Evolutionary conservation across 2,113 vertebrate genomes (phyloP).

Genomic region (Microtus richardsoni): DNA sequence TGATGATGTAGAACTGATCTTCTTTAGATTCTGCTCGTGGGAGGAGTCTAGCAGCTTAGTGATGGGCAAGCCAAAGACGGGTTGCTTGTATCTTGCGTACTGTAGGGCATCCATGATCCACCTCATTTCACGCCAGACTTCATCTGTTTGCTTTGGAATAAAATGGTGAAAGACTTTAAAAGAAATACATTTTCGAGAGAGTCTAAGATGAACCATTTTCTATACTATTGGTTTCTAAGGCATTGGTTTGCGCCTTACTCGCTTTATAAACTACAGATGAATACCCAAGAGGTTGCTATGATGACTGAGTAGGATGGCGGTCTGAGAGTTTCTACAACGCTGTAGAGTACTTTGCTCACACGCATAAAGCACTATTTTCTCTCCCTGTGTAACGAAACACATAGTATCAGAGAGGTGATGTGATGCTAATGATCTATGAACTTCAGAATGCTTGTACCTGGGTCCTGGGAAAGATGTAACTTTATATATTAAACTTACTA

Average conservation of each 20-base stretch:
- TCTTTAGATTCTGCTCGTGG: slow-evolving; percentile 87
- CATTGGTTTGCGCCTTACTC: background rate
- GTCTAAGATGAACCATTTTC: slow-evolving; percentile 17
- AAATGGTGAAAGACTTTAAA: slow-evolving; percentile 56
- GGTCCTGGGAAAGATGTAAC: slow-evolving; percentile 26
- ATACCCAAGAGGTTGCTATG: background rate
- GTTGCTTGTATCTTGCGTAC: slow-evolving; percentile 95
- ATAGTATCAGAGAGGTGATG: background rate
- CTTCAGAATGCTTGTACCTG: slow-evolving; percentile 40
- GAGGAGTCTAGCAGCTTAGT: slow-evolving; percentile 89
- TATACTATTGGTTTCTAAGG: slow-evolving; percentile 13
- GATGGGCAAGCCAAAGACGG: slow-evolving; percentile 90
- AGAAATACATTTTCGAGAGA: background rate
- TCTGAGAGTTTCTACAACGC: slow-evolving; percentile 36
- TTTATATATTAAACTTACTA: slow-evolving; percentile 1
- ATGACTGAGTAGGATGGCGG: slow-evolving; percentile 24
- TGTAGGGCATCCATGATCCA: slow-evolving; percentile 98
- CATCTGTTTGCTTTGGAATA: slow-evolving; percentile 93
- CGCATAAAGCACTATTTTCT: background rate
- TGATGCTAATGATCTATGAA: background rate
- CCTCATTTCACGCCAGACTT: slow-evolving; percentile 95
- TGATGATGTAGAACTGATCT: slow-evolving; percentile 95
- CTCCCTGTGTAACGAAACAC: slow-evolving; percentile 23
- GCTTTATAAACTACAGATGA: slow-evolving; percentile 32
- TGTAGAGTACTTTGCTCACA: background rate